Percentiles rank a stretch among this genome's conserved stretches.
Conservation (phyloP, 2,888 invertebrate genomes). For the Lagria hirta region DNA sequence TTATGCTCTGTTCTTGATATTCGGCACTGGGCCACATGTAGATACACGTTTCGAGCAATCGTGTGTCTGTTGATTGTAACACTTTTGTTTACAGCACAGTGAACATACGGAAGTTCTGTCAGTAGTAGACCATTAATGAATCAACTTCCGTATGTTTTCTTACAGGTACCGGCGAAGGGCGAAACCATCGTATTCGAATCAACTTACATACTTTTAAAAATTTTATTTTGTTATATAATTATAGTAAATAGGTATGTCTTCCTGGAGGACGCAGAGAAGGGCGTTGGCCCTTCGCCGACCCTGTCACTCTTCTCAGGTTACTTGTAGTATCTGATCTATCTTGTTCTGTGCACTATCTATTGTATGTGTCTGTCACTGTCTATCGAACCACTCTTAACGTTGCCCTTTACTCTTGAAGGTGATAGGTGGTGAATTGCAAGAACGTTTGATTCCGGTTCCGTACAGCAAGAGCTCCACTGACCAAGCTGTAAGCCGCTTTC, state of each 20-base stretch:
- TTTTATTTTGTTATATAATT: background rate
- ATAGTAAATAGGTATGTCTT: constrained; percentile 5
- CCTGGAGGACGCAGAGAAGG: constrained; percentile 2
- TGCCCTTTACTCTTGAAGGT: constrained; percentile 95
- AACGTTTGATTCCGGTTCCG: constrained; percentile 99
- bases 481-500: constrained; percentile 97
- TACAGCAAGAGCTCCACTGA: constrained; percentile 99
- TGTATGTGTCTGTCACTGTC: constrained; percentile 57
- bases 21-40: constrained; percentile 52
- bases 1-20: constrained; percentile 51
- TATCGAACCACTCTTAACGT: constrained; percentile 72
- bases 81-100: constrained; percentile 44
- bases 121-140: constrained; percentile 7
- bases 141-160: constrained; percentile 23
- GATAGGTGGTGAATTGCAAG: constrained; percentile 99
- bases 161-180: constrained; percentile 26
- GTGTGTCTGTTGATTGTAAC: constrained; percentile 53
- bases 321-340: constrained; percentile 59
- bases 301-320: constrained; percentile 42
- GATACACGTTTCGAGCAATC: constrained; percentile 55
- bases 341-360: constrained; percentile 56
- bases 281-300: constrained; percentile 22
- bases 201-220: too few relatives aligned
- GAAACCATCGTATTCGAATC: constrained; percentile 1
- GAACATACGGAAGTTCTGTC: constrained; percentile 37